phyloP scores from a whole-genome alignment of 2,797 vertebrate genomes.

The Periparus ater region DNA sequence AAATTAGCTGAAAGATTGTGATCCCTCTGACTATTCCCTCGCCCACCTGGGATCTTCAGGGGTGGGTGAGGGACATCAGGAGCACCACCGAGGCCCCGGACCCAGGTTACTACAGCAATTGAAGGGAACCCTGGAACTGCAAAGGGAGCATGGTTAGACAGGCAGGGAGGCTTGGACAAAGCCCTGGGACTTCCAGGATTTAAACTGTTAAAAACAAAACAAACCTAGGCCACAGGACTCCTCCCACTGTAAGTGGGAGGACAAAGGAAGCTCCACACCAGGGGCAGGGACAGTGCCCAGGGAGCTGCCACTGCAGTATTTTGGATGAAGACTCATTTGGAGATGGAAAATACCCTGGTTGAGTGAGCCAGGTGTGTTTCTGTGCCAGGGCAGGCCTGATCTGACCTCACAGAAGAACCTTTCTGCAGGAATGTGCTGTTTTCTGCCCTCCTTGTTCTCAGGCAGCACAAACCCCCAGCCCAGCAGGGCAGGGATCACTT shows the following conservation, averaged over 20 bases:
- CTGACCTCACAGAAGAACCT: neutral
- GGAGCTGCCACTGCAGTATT: neutral
- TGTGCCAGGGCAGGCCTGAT: neutral
- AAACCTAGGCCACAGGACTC: neutral
- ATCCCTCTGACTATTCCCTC: constrained; percentile 99
- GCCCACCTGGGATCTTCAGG: constrained; percentile 99
- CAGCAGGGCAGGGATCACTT: neutral
- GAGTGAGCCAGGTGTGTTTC: neutral
- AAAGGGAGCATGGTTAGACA: neutral
- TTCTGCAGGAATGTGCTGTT: neutral
- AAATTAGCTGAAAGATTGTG: constrained; percentile 98
- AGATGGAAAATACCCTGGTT: neutral
- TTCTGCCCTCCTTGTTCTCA: neutral
- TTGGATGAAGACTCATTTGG: neutral
- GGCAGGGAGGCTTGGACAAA: neutral
- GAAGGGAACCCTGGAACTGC: constrained; percentile 86
- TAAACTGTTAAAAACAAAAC: neutral
- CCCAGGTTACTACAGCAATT: constrained; percentile 96
- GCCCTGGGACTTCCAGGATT: neutral
- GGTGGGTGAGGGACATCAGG: constrained; percentile 99
- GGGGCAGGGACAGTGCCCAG: neutral
- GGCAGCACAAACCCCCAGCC: accelerated
- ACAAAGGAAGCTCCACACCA: neutral
- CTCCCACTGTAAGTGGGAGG: neutral
- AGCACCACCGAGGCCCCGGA: constrained; percentile 99